These are phyloP conservation scores for Crossoptilon crossoptilon DNA, from an alignment of 2,797 vertebrate genomes.

Conservation along the genomic window DNA sequence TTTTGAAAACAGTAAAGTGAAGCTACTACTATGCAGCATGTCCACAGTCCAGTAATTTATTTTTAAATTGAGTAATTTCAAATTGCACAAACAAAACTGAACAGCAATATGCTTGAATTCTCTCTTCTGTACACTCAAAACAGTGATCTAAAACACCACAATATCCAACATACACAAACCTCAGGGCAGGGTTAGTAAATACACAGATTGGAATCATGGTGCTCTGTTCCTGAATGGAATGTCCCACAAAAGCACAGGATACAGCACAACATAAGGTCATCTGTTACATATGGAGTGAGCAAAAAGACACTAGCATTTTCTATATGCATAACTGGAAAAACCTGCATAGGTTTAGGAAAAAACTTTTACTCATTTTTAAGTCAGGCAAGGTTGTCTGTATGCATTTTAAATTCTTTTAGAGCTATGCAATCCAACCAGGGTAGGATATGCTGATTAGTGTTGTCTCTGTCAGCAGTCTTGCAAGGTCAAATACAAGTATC, in stretches of 20 bases:
- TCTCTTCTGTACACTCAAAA: constrained; percentile 95
- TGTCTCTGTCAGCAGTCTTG: constrained; percentile 92
- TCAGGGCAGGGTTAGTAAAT: constrained; percentile 91
- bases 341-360: constrained; percentile 86
- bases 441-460: constrained; percentile 97
- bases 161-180: constrained; percentile 98
- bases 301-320: constrained; percentile 88
- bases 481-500: constrained; percentile 90
- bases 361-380: constrained; percentile 85
- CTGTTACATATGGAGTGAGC: constrained; percentile 93
- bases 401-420: constrained; percentile 85
- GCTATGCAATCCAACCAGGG: constrained; percentile 88
- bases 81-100: constrained; percentile 88
- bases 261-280: constrained; percentile 94
- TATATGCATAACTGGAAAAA: constrained; percentile 86
- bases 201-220: constrained; percentile 88
- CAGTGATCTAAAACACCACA: constrained; percentile 97
- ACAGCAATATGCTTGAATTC: constrained; percentile 89
- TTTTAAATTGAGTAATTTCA: constrained; percentile 86
- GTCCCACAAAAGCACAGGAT: constrained; percentile 98
- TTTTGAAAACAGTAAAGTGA: constrained; percentile 76
- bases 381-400: constrained; percentile 86
- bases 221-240: constrained; percentile 92
- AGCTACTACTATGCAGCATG: constrained; percentile 81
- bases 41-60: constrained; percentile 90